Conservation (phyloP, 2,888 invertebrate genomes). For the Thelaira solivaga region DNA sequence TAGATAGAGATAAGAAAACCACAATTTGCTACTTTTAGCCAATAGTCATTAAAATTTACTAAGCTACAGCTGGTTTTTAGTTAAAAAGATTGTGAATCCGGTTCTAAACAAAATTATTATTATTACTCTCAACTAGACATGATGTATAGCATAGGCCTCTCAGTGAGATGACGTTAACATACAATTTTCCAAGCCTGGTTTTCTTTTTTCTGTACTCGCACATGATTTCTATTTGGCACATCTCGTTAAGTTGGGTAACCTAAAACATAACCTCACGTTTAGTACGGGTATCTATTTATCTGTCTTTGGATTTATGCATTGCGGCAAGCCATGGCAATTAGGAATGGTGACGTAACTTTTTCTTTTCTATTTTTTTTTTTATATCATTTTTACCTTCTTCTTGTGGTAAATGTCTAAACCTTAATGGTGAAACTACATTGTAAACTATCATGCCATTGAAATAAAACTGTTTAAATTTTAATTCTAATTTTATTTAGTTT, state of each 20-base stretch:
- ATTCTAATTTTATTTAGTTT: slow-evolving; percentile 4
- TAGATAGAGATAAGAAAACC: no score
- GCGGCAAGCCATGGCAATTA: slow-evolving; percentile 69
- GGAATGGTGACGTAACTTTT: slow-evolving; percentile 65
- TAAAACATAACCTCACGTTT: slow-evolving; percentile 61
- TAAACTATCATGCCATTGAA: slow-evolving; percentile 31
- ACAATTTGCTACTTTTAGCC: no score
- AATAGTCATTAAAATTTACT: no score
- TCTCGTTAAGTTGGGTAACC: slow-evolving; percentile 49
- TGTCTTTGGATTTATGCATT: slow-evolving; percentile 68
- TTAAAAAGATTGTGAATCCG: no score
- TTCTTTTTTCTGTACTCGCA: background rate
- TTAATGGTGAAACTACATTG: slow-evolving; percentile 32
- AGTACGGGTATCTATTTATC: slow-evolving; percentile 56
- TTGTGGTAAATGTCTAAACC: background rate
- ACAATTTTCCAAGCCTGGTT: slow-evolving; percentile 3
- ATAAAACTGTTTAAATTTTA: slow-evolving; percentile 22
- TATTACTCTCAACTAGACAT: no score
- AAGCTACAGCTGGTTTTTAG: no score
- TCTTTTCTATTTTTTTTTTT: background rate
- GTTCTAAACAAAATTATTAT: no score
- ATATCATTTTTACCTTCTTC: background rate
- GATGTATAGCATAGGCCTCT: no score
- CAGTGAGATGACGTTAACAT: no score
- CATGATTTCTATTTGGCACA: background rate